Evolutionary conservation across 1,140 invertebrate species (phyloP).

Genomic region (Diabrotica virgifera): DNA sequence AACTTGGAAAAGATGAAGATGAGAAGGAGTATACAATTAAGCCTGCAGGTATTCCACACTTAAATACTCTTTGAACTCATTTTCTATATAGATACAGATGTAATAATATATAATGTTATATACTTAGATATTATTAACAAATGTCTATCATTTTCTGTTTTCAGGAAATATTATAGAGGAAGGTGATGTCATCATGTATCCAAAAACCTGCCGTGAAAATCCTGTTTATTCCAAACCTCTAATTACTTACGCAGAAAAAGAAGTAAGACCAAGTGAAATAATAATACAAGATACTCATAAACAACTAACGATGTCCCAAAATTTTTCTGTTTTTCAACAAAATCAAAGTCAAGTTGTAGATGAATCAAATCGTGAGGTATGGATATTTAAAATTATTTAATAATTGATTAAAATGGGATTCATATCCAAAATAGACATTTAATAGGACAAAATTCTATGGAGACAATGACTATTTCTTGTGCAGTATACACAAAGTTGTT

Average conservation of each 20-base stretch:
- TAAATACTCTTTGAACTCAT: too few species aligned
- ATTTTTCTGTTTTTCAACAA: constrained; percentile 24
- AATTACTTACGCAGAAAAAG: constrained; percentile 18
- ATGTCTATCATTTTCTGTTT: too few species aligned
- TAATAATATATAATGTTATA: too few species aligned
- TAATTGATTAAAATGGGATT: too few species aligned
- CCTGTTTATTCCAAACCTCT: constrained; percentile 6
- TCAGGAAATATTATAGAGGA: constrained; percentile 25
- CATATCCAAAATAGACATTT: too few species aligned
- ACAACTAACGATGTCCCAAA: constrained; percentile 28
- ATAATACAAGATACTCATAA: constrained; percentile 22
- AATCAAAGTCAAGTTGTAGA: constrained; percentile 9
- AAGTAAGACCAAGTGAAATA: constrained; percentile 14
- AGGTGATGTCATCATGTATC: constrained; percentile 27
- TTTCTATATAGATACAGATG: too few species aligned
- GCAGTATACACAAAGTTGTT: too few species aligned
- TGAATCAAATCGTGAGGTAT: too few species aligned
- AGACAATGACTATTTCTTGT: too few species aligned
- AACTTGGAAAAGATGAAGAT: constrained; percentile 19
- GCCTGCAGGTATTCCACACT: not conserved
- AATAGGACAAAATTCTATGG: too few species aligned
- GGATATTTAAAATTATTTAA: too few species aligned
- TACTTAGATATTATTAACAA: too few species aligned
- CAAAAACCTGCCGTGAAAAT: constrained; percentile 20
- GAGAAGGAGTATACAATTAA: constrained; percentile 25